phyloP scores from a whole-genome alignment of 2,888 invertebrate genomes.

The Amphipyra tragopoginis region DNA sequence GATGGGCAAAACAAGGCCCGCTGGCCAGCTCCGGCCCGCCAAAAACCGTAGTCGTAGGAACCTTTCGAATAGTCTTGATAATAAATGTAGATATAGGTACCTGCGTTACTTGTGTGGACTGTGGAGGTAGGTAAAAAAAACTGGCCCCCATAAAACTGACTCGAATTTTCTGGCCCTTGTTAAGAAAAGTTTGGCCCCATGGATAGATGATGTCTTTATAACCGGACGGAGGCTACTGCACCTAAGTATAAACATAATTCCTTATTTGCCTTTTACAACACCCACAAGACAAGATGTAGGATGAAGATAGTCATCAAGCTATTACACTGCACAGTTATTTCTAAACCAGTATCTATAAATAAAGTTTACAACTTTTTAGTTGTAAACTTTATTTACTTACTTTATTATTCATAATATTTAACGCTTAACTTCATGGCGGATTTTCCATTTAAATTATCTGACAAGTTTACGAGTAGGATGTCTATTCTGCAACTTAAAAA shows the following conservation, averaged over 20 bases:
- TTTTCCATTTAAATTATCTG: constrained; percentile 16
- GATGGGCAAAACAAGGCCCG: no score
- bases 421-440: constrained; percentile 29
- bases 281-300: constrained; percentile 33
- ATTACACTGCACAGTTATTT: constrained; percentile 34
- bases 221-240: constrained; percentile 11
- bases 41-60: no score
- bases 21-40: no score
- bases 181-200: no score
- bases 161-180: no score
- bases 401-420: constrained; percentile 44
- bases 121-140: no score
- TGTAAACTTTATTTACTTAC: constrained; percentile 33
- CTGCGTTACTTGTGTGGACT: no score
- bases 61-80: no score
- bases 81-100: no score
- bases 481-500: background rate
- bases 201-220: constrained; percentile 12
- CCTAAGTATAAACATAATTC: constrained; percentile 19
- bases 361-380: constrained; percentile 21
- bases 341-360: constrained; percentile 26
- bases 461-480: constrained; percentile 25
- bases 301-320: constrained; percentile 32
- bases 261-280: constrained; percentile 4
- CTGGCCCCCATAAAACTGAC: no score